Evolutionary conservation across 2,113 vertebrate genomes (phyloP), one percentile per base, ranked within the genome.

Genomic region (Hippocampus mohnikei): DNA sequence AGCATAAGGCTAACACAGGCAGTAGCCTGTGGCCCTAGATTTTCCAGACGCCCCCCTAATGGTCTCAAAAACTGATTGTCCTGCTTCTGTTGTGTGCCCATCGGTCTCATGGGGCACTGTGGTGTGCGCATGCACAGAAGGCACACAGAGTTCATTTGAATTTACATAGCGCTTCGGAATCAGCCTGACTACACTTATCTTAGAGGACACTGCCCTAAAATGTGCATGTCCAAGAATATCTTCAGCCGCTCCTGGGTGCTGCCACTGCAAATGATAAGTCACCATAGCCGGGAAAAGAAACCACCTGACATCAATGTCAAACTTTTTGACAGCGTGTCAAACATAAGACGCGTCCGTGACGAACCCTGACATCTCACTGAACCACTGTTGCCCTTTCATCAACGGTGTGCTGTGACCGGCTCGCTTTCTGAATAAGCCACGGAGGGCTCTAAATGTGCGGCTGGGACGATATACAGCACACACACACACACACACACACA

Each of bases 281-380:
- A 15, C 37, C 37, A 16, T 8, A 18, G 16, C 37, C 15, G 8
- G 29, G 29, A 41, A 12, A 23, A 63, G 62, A 44, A 64, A 42
- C 10, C 61, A 23, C 11, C 37, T 64, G 61, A 42, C 12, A 11
- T 42, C 61, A 8, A n/a, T 15, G 40, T 64, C 62, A 42, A 44
- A 64, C 40, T 64, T 64, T 64, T 42, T 64, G 62, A 64, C 40
- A n/a, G 11, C 5, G 40, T 64, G 62, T 44, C 62, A 42, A 42
- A 44, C n/a, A 41, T 44, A 44, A 21, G 40, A 23, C 23, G 62
- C 21, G 21, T 64, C 62, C 13, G 62, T 64, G 40, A 64, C 44
- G 62, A 64, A 64, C 62, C 44, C 40, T 13, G 62, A 64, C 62
- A 64, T 15, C 21, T 5, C 60, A 21, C 8, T 5, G 61, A 63